Base-by-base conservation (phyloP, 1,140 invertebrate genomes). In the Euwallacea fornicatus region DNA sequence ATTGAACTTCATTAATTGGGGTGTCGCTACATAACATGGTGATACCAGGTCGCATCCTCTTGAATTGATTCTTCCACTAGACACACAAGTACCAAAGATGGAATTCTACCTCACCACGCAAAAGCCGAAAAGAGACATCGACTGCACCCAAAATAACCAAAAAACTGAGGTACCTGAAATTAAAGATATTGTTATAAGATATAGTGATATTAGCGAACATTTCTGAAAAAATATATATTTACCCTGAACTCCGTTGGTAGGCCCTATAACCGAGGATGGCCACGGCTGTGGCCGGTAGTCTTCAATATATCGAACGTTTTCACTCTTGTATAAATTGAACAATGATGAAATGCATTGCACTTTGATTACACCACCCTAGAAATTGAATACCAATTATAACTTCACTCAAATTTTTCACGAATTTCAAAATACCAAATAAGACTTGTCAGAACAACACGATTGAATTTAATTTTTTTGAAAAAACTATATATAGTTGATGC, bases 301-400 rank as follows among this genome's bases (percentile, higher is more conserved):
- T 9, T 71, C 69, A 33, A 71, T 64, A 71, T 65, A 71, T 59
- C 69, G 41, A 2, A 71, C 61, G 15, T 71, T 56, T 46, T 64
- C 69, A 65, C 69, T 65, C 41, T 46, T 54, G 33, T 71, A 71
- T 15, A 71, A 47, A 50, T 71, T 53, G 44, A 71, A 71, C 33
- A 71, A 50, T 8, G 61, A 58, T 7, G 33, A 33, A 9, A 71
- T 56, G 15, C 69, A 71, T 11, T 71, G 69, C 2, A 71, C 44
- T 50, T 65, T 71, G 44, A 71, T 64, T 7, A 50, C 47, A 16
- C 59, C 67, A 55, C 41, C 60, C 67, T 69, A 53, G 42, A 69
- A 69, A 16, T 16, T 6, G 7, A 15, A 2, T 33, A 1, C 21
- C 1, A 33, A 33, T 4, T 33, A 33, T 33, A 33, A 33, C 13